Conservation (phyloP, 2,113 vertebrate genomes). For the Atlantisia rogersi region DNA sequence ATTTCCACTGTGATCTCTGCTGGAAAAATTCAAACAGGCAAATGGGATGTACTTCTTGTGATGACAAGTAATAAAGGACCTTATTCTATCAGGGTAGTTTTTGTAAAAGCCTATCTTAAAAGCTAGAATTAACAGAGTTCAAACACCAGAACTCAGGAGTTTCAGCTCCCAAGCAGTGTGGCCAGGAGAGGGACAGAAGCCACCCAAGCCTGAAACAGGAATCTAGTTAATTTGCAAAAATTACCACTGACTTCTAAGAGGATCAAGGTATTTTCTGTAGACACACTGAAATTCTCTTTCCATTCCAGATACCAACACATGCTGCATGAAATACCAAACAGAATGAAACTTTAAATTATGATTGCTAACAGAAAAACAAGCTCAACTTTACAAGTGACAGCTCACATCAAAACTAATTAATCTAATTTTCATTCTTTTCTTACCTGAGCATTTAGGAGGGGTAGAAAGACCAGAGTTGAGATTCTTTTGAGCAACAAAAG, state of each 20-base stretch:
- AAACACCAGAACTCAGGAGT: not conserved
- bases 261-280: not conserved
- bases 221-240: not conserved
- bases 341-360: not conserved
- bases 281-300: not conserved
- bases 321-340: not conserved
- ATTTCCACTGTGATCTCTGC: not conserved
- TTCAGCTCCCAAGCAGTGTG: not conserved
- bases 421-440: not conserved
- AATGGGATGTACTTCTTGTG: not conserved
- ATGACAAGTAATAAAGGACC: not conserved
- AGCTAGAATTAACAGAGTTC: not conserved
- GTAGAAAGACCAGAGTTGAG: not conserved
- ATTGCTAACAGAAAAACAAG: not conserved
- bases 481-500: not conserved
- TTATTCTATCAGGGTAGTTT: not conserved
- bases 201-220: not conserved
- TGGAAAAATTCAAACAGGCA: not conserved
- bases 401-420: not conserved
- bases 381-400: not conserved
- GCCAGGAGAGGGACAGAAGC: not conserved
- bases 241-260: fast-evolving
- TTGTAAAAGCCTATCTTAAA: not conserved
- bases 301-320: not conserved
- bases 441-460: not conserved